Base-by-base conservation (phyloP, 2,113 vertebrate species). In the Salvelinus sp. region DNA sequence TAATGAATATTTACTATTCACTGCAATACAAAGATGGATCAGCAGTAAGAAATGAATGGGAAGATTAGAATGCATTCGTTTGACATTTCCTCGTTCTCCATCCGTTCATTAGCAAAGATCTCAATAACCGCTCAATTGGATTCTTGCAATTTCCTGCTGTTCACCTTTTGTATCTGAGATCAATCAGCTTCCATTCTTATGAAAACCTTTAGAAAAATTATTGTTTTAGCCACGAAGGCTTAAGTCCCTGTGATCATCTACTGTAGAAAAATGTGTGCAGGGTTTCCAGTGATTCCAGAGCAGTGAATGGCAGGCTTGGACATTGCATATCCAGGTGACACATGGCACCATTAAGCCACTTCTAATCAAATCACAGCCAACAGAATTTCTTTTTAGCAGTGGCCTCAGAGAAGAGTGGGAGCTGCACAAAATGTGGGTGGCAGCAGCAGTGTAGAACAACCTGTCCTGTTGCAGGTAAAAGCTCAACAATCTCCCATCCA, bases 321-420 rank as follows among this genome's bases (percentile, higher is more conserved):
- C 74, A 66, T 44, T 78, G 76, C 47, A 38, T 76, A 67, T 74
- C 73, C 78, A 83, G 78, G 82, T 80, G 78, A 76, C 71, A 72
- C 48, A 85, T 90, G 91, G 87, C 92, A 93, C 92, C 89, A 92
- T 91, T 91, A 93, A 91, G 92, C 90, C 92, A 93, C 87, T 88
- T 92, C 87, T 88, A 88, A 91, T 92, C 90, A 92, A 86, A 89
- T 93, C 91, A 93, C 80, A 83, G 85, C 74, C 81, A 89, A 83
- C 73, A 84, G 64, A 64, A 73, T 79, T 88, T 67, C 85, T 79
- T 76, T 68, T 81, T 3, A 74, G 63, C 71, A 57, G 33, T 71
- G 54, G 66, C 69, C 65, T 57, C 57, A 68, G 66, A 62, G 58
- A 23, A 22, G 58, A 62, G n/a, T 16, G 58, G 76, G 81, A 74